Evolutionary conservation across 2,113 vertebrate genomes (phyloP), one percentile per base, ranked within the genome.

Genomic region (Nerophis ophidion): DNA sequence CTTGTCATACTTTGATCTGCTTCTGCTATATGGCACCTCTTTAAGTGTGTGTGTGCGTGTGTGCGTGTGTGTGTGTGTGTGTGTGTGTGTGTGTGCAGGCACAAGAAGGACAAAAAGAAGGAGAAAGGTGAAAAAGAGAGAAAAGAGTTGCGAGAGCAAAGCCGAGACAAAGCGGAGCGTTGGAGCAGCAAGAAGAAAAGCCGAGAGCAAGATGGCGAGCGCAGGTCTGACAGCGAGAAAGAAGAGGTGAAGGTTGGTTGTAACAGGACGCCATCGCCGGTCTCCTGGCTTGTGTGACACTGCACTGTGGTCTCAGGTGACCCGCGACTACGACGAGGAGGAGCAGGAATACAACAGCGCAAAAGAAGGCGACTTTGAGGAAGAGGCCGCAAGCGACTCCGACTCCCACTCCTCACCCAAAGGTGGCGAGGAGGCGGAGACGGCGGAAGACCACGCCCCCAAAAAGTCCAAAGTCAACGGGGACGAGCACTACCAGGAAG

Each of bases 101-200:
- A 99, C 77, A 99, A 99, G 91, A 99, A 99, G 42, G 97, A 99
- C 57, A 99, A 98, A 74, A 98, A 98, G 89, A 97, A 97, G 91
- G 95, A 99, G 52, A 98, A 97, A 71, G 95, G 94, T 42, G 96
- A 98, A 70, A 91, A 92, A 76, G 92, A 92, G 6, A 79, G 94
- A 5, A 93, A 97, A 26, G 26, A 26, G 26, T 26, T 26, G 33
- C 79, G 93, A 60, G 95, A 95, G 66, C 88, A 92, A 38, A 91
- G 86, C 65, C 84, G 93, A 61, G 95, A 95, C 2, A 93, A 96
- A 81, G 81, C 92, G 60, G 96, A 98, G 58, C 77, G 93, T 1
- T 97, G 95, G 2, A 88, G 87, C 45, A 97, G 94, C 77, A 99
- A 96, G 84, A 98, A 96, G 65, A 97, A 97, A 95, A 88, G 96